These are phyloP conservation scores for Drosophila rhopaloa DNA, from an alignment of 1,140 invertebrate genomes.

Conservation along the genomic window DNA sequence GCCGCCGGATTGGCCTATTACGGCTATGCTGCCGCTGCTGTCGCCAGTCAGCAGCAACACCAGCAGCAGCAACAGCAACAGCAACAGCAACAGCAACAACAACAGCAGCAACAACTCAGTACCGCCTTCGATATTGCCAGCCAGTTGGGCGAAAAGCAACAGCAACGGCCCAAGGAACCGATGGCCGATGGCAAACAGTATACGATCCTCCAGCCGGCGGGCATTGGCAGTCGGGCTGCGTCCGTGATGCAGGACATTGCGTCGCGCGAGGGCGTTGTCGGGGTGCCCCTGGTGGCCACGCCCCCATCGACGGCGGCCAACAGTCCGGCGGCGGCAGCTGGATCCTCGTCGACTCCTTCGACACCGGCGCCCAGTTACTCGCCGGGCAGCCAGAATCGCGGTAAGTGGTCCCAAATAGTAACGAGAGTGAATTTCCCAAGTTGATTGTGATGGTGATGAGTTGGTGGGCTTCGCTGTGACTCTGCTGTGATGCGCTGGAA, in stretches of 20 bases:
- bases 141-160: conserved; percentile 48
- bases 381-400: conserved; percentile 90
- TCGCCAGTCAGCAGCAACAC: conserved; percentile 56
- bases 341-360: conserved; percentile 43
- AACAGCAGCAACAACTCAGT: conserved; percentile 7
- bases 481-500: background rate
- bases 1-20: conserved; percentile 65
- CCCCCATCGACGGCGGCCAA: conserved; percentile 62
- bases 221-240: conserved; percentile 90
- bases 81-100: background rate
- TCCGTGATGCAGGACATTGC: conserved; percentile 91
- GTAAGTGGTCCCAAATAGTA: conserved; percentile 86
- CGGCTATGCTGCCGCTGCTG: conserved; percentile 65
- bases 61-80: conserved; percentile 36
- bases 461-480: conserved; percentile 1
- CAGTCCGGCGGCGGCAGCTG: conserved; percentile 27
- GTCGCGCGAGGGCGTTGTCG: conserved; percentile 87
- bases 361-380: conserved; percentile 87
- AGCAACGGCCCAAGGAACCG: conserved; percentile 7
- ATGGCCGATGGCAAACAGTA: conserved; percentile 88
- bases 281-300: conserved; percentile 88
- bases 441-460: conserved; percentile 15
- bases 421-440: conserved; percentile 22
- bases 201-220: conserved; percentile 92
- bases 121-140: conserved; percentile 56